Conservation (phyloP, 2,113 vertebrate genomes). For the Tachuris rubrigastra region DNA sequence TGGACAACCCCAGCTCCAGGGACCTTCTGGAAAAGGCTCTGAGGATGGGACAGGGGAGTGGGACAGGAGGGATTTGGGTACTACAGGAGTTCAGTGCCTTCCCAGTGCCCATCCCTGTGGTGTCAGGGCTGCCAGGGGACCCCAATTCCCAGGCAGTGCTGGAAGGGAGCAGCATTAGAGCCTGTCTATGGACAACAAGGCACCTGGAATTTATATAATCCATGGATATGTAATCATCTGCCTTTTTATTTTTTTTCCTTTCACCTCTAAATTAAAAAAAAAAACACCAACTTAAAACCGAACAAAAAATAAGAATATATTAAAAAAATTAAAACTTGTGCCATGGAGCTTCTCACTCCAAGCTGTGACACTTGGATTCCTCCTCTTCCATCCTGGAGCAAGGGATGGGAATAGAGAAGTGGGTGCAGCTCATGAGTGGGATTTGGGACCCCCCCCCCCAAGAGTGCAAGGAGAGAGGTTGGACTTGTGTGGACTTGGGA, state of each 20-base stretch:
- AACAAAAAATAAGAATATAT: neutral
- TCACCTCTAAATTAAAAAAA: neutral
- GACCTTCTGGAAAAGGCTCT: rapidly evolving
- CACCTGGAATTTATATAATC: neutral
- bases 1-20: too few relatives aligned
- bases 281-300: too few relatives aligned
- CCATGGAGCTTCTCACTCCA: slow-evolving; percentile 46
- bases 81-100: rapidly evolving
- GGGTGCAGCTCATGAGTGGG: neutral
- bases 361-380: slow-evolving; percentile 31
- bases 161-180: neutral
- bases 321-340: neutral
- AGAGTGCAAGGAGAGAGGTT: neutral
- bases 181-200: neutral
- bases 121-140: neutral
- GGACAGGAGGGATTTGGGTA: neutral
- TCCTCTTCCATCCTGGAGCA: slow-evolving; percentile 14
- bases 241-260: rapidly evolving
- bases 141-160: neutral
- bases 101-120: neutral
- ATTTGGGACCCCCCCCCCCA: neutral
- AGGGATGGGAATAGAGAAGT: neutral
- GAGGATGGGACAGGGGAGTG: neutral
- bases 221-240: neutral
- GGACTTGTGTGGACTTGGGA: rapidly evolving